A percentile compares a stretch with the other conserved stretches of the same genome.
Evolutionary conservation across 2,113 vertebrate species (phyloP).

Genomic region (Sturnira hondurensis): DNA sequence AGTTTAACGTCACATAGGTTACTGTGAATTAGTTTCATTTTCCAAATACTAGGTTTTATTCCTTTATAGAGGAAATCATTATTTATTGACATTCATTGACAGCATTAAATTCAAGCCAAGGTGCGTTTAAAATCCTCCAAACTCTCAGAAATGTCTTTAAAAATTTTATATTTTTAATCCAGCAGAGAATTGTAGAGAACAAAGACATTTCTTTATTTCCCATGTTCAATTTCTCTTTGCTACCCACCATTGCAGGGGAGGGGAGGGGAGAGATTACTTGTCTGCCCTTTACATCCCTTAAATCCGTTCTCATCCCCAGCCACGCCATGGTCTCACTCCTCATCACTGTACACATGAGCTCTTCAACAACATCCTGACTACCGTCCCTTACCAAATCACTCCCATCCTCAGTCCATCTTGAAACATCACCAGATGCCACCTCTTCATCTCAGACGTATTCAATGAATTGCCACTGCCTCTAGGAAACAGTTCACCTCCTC

Average conservation of each 20-base stretch:
- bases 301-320: not conserved
- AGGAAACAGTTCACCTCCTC: not conserved
- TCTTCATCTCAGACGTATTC: not conserved
- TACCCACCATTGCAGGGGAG: not conserved
- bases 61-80: not conserved
- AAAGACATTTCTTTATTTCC: not conserved
- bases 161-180: not conserved
- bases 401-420: not conserved
- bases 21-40: not conserved
- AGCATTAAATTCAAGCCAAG: not conserved
- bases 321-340: not conserved
- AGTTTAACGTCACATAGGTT: not conserved
- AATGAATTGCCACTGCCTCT: not conserved
- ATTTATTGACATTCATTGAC: not conserved
- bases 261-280: not conserved
- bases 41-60: not conserved
- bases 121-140: not conserved
- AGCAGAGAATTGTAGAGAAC: not conserved
- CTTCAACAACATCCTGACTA: not conserved
- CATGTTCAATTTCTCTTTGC: constrained; percentile 3
- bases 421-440: not conserved
- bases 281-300: not conserved
- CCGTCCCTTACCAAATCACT: not conserved
- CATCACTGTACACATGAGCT: not conserved
- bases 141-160: not conserved